Evolutionary conservation across 2,797 vertebrate genomes (phyloP).

Genomic region (Rachycentron canadum): DNA sequence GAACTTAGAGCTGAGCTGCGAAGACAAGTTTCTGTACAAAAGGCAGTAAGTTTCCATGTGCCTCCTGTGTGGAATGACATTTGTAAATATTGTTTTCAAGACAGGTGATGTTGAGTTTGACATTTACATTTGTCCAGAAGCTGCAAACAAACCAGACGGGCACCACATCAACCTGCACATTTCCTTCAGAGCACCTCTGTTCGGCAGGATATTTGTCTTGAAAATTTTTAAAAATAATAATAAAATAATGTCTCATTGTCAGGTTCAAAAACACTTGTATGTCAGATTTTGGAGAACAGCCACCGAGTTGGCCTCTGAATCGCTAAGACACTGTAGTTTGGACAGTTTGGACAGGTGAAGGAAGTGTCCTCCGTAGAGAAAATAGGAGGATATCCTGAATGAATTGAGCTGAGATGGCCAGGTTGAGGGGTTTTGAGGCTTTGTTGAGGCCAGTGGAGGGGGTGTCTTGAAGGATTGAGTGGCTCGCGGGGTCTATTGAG

Average conservation of each 20-base stretch:
- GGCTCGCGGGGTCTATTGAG: conserved; percentile 79
- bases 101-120: conserved; percentile 15
- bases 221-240: conserved; percentile 8
- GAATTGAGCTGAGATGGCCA: conserved; percentile 53
- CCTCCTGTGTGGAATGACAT: conserved; percentile 28
- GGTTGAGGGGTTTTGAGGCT: conserved; percentile 67
- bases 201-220: conserved; percentile 12
- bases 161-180: background rate
- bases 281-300: background rate
- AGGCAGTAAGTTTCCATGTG: conserved; percentile 40
- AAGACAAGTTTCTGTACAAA: conserved; percentile 55
- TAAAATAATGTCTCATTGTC: background rate
- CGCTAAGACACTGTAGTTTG: conserved; percentile 10
- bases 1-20: conserved; percentile 45
- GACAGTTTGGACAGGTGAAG: conserved; percentile 54
- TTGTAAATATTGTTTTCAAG: conserved; percentile 28
- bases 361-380: conserved; percentile 52
- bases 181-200: background rate
- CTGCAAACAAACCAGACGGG: conserved; percentile 6
- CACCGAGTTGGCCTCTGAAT: background rate
- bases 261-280: background rate
- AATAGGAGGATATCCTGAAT: conserved; percentile 53
- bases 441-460: conserved; percentile 64
- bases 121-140: conserved; percentile 11
- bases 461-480: conserved; percentile 77